Conservation (phyloP, 2,113 vertebrate species). For the Oceanodroma tethys region DNA sequence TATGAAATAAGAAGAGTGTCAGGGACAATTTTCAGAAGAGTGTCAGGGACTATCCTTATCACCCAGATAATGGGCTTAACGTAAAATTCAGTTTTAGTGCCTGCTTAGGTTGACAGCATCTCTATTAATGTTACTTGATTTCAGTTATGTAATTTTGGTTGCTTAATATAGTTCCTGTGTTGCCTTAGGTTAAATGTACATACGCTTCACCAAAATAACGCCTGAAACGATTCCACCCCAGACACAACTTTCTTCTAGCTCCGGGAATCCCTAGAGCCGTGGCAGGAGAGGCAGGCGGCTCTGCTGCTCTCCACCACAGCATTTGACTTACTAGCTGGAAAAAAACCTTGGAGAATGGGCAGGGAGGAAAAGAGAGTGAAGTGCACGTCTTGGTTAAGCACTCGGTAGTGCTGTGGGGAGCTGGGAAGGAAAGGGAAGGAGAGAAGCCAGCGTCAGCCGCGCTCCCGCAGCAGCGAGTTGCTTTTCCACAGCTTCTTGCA, state of each 20-base stretch:
- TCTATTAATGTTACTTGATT: background rate
- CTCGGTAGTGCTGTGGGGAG: background rate
- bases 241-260: background rate
- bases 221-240: background rate
- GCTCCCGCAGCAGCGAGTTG: accelerated
- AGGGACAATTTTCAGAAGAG: background rate
- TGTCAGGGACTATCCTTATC: background rate
- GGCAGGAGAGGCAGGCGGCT: background rate
- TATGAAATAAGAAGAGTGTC: background rate
- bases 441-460: background rate
- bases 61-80: background rate
- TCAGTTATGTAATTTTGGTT: background rate
- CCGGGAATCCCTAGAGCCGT: background rate
- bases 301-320: background rate
- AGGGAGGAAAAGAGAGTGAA: background rate
- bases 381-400: background rate
- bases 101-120: background rate
- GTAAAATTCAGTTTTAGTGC: background rate
- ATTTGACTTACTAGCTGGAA: background rate
- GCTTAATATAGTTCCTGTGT: background rate
- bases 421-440: background rate
- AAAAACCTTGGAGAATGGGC: background rate
- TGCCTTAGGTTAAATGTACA: background rate
- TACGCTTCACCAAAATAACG: background rate
- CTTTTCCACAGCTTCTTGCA: background rate